Conservation (phyloP, 2,888 invertebrate genomes). For the Drosophila testacea region DNA sequence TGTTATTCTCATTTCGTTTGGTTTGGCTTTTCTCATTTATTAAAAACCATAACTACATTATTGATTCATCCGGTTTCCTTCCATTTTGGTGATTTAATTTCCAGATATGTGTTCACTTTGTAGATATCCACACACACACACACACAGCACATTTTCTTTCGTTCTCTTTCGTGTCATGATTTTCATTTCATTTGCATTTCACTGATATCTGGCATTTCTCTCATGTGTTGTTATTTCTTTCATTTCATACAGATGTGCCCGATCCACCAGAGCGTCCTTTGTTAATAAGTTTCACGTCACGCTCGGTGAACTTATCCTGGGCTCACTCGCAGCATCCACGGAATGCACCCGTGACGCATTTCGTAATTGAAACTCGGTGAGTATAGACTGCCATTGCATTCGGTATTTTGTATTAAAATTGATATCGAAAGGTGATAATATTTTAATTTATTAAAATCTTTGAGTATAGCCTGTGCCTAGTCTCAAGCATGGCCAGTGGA, state of each 20-base stretch:
- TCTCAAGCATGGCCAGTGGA: neutral
- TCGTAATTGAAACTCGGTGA: slow-evolving; percentile 91
- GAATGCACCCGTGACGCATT: slow-evolving; percentile 89
- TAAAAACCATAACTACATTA: slow-evolving; percentile 65
- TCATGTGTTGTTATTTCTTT: slow-evolving; percentile 40
- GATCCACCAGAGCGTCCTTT: slow-evolving; percentile 90
- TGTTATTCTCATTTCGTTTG: slow-evolving; percentile 11
- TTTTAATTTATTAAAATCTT: neutral
- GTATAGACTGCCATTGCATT: slow-evolving; percentile 73
- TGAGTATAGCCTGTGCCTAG: neutral
- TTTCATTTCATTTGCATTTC: slow-evolving; percentile 76
- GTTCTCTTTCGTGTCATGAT: slow-evolving; percentile 64
- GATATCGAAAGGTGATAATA: neutral
- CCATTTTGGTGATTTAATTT: slow-evolving; percentile 57
- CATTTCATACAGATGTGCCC: slow-evolving; percentile 87
- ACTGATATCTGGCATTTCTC: slow-evolving; percentile 65
- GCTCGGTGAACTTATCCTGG: slow-evolving; percentile 91
- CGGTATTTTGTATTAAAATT: too few relatives aligned
- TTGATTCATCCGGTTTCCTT: slow-evolving; percentile 74
- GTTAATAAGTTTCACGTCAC: slow-evolving; percentile 90
- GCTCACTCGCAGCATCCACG: slow-evolving; percentile 89
- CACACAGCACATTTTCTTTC: slow-evolving; percentile 23
- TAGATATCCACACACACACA: slow-evolving; percentile 28
- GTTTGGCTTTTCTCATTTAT: slow-evolving; percentile 47
- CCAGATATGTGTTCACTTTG: slow-evolving; percentile 42